Evolutionary conservation across 2,113 vertebrate genomes (phyloP), one percentile per base, ranked within the genome.

Genomic region (Balaeniceps rex): DNA sequence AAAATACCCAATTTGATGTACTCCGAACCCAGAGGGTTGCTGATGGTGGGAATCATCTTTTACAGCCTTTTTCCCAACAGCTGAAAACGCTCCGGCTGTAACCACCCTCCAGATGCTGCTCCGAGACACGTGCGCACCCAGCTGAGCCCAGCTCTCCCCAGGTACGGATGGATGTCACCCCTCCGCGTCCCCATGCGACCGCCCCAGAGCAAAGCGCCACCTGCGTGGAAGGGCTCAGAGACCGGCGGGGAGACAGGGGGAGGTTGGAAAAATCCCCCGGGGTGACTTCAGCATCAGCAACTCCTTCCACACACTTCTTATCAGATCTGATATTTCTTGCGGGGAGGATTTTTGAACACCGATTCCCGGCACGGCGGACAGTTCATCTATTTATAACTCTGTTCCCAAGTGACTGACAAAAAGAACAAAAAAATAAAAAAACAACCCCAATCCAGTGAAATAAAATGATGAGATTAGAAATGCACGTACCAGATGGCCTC

Each of bases 21-120:
- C 42, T 83, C 14, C 0, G 1, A 51, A 14, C 66, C 70, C 75
- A 10, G 38, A 47, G 84, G 64, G 65, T 44, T 71, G 18, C 26
- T 65, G 5, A 57, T 6, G 76, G 92, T 94, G 94, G 91, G 83
- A 91, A 92, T 60, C 9, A 3, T 2, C 12, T 94, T 96, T 97
- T 92, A 96, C 63, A 88, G 78, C 74, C 31, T 95, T 91, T 96
- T 88, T 26, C 83, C 88, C 94, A 95, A 64, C 89, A 95, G 93
- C 91, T 93, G 89, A 91, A 89, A 88, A 60, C 6, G 8, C 57
- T 95, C 78, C 10, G 46, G 42, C 61, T 84, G 61, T 23, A 71
- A 74, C 17, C 31, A 64, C 16, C 33, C 44, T 82, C 44, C 84
- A 29, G 0, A 4, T 54, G 81, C 70, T 72, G 89, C 70, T 63